These are phyloP conservation scores for Augochlorella aurata DNA, from an alignment of 2,888 invertebrate species.

Conservation along the genomic window DNA sequence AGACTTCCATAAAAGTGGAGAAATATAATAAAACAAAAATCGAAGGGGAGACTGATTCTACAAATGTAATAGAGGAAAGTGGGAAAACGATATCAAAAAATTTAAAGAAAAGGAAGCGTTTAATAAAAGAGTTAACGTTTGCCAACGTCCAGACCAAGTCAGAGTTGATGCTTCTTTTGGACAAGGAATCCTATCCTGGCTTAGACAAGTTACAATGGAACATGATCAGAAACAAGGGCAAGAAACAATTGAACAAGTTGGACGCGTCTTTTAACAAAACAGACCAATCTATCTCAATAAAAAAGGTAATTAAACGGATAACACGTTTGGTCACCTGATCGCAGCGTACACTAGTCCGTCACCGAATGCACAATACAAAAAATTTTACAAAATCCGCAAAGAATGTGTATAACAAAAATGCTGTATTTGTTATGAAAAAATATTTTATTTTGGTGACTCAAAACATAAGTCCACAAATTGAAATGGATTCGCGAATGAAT, in stretches of 20 bases:
- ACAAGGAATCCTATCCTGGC: conserved; percentile 67
- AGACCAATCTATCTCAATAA: conserved; percentile 56
- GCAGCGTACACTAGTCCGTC: neutral
- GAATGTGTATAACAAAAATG: conserved; percentile 16
- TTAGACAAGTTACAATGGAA: conserved; percentile 85
- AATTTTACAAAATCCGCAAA: neutral
- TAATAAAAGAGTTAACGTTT: conserved; percentile 19
- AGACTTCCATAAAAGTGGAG: neutral
- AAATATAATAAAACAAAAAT: neutral
- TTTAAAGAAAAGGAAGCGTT: neutral
- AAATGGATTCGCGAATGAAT: neutral
- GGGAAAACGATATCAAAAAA: neutral
- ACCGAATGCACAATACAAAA: neutral
- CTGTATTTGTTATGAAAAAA: conserved; percentile 1
- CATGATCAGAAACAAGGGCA: conserved; percentile 81
- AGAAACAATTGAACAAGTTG: conserved; percentile 77
- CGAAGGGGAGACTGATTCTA: neutral
- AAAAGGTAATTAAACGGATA: conserved; percentile 62
- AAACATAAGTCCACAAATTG: conserved; percentile 1
- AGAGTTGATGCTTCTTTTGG: conserved; percentile 62
- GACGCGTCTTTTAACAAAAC: conserved; percentile 54
- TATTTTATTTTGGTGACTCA: neutral
- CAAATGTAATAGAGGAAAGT: neutral
- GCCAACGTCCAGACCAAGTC: conserved; percentile 67
- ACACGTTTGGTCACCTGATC: conserved; percentile 60